Base-by-base conservation (phyloP, 2,888 invertebrate species). In the Lamellibrachia satsuma region DNA sequence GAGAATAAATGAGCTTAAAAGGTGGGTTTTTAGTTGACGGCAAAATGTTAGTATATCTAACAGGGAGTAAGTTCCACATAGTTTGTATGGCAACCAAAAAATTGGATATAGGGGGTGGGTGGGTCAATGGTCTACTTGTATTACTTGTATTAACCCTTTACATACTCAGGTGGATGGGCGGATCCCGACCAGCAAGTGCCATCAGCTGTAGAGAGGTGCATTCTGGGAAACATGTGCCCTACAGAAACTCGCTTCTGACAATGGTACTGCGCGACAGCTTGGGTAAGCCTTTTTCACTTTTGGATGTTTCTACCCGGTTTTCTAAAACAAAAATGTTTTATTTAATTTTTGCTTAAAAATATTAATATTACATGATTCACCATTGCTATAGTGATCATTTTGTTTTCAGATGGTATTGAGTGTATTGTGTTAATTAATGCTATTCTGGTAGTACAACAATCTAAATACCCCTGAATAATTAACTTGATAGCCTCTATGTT, bases 251-350 rank as follows among this genome's bases (percentile, higher is more conserved):
- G 27, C 94, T 96, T 8, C 95, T 96, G 91, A 96, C 96, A 92
- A 96, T 96, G 96, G 95, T 96, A 92, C 95, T 96, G 52, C 94
- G 95, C 75, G 96, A 96, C 95, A 96, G 96, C 92, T 93, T 96
- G 92, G 96, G 96, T 96, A 93, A 93, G 95, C 4, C n/a, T 75
- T 15, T 15, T 15, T 75, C 75, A 75, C n/a, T 11, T n/a, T 75
- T 75, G 75, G 22, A 11, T 22, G 75, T 75, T 75, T 3, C 6
- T 11, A 15, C 2, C 22, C n/a, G 75, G 4, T 15, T n/a, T 75
- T 15, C 55, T 55, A 55, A 55, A 55, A 55, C 9, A 55, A 9
- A 55, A 55, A 7, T 9, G 55, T 55, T 55, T 9, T 55, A 7
- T 9, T 75, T 6, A 15, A 22, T 75, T 75, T 75, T 15, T 22